phyloP scores from a whole-genome alignment of 2,113 vertebrate species.

The Bos taurus region DNA sequence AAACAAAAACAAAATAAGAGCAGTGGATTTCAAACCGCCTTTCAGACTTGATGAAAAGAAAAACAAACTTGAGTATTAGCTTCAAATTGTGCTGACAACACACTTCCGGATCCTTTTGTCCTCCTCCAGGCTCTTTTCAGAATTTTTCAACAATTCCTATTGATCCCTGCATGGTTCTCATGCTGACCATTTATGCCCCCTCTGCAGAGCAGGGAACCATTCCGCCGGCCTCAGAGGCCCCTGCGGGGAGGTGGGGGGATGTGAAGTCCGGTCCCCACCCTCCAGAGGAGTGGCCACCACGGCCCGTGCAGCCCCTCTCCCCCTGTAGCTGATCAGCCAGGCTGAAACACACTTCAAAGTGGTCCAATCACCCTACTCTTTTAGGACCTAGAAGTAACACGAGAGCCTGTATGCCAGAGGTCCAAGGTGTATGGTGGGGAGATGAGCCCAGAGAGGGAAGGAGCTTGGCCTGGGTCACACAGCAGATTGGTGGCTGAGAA shows the following conservation, averaged over 20 bases:
- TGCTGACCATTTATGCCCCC: background rate
- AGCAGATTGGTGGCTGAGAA: background rate
- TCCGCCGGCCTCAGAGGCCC: background rate
- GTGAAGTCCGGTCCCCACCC: background rate
- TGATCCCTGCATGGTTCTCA: conserved; percentile 30
- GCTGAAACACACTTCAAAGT: background rate
- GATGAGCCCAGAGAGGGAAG: background rate
- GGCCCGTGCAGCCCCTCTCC: background rate
- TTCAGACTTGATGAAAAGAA: conserved; percentile 63
- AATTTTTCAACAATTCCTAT: conserved; percentile 33
- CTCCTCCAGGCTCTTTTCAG: conserved; percentile 12
- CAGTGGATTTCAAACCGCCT: conserved; percentile 44
- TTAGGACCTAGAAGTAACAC: background rate
- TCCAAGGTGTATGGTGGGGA: background rate
- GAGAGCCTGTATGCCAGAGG: background rate
- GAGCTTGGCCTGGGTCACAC: background rate
- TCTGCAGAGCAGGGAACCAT: background rate
- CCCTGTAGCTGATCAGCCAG: background rate
- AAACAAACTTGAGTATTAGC: conserved; percentile 59
- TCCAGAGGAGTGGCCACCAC: background rate
- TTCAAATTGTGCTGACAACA: conserved; percentile 61
- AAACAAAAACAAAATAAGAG: background rate
- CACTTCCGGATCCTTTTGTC: conserved; percentile 60
- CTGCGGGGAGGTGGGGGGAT: fast-evolving
- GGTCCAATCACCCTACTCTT: background rate